phyloP scores from a whole-genome alignment of 2,888 invertebrate genomes.

The Galerucella nymphaeae region DNA sequence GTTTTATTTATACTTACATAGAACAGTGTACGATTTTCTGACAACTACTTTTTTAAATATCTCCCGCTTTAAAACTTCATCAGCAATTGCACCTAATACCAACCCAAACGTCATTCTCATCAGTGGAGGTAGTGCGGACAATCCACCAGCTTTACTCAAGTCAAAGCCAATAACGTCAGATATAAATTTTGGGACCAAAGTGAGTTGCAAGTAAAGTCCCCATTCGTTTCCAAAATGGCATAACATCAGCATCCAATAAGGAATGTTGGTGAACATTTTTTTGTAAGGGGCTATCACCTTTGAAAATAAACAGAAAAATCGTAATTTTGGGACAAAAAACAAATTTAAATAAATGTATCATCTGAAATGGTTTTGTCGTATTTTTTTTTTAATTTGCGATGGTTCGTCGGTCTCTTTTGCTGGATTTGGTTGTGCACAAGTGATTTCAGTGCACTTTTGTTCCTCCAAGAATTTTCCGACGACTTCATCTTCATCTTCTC shows the following conservation, averaged over 20 bases:
- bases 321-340: neutral
- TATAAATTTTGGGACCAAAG: constrained; percentile 47
- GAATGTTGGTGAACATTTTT: constrained; percentile 41
- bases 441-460: too few relatives aligned
- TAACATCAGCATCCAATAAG: constrained; percentile 46
- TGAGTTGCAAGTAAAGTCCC: constrained; percentile 46
- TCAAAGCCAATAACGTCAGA: constrained; percentile 47
- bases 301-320: neutral
- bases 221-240: constrained; percentile 50
- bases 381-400: too few relatives aligned
- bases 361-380: too few relatives aligned
- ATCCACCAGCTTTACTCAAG: constrained; percentile 49
- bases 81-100: constrained; percentile 50
- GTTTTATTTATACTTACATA: constrained; percentile 48
- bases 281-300: constrained; percentile 45
- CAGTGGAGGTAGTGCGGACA: constrained; percentile 52
- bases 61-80: constrained; percentile 46
- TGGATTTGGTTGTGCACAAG: too few relatives aligned
- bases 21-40: constrained; percentile 49
- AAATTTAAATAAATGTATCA: neutral
- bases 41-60: constrained; percentile 42
- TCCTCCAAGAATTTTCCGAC: too few relatives aligned
- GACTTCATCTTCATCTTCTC: too few relatives aligned
- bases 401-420: too few relatives aligned
- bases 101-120: constrained; percentile 49